phyloP scores from a whole-genome alignment of 2,797 vertebrate genomes.

The Pagetopsis macropterus region DNA sequence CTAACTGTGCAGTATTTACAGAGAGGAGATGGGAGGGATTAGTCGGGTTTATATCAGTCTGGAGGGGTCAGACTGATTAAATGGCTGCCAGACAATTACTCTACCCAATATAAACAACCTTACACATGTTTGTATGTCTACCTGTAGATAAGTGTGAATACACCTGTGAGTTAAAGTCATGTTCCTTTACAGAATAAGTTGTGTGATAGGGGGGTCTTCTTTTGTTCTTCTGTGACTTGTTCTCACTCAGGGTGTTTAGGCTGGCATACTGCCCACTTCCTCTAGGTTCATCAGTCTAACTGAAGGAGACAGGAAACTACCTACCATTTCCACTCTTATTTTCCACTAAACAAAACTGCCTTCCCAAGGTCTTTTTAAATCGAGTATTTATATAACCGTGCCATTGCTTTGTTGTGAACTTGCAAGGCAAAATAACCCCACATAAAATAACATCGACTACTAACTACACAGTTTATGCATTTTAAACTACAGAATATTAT shows the following conservation, averaged over 20 bases:
- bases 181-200: slow-evolving; percentile 10
- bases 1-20: slow-evolving; percentile 48
- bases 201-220: not conserved
- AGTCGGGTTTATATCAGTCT: slow-evolving; percentile 71
- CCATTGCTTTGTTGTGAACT: not conserved
- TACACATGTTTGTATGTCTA: slow-evolving; percentile 18
- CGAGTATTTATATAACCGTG: not conserved
- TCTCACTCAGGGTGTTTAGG: slow-evolving; percentile 3
- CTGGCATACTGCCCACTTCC: slow-evolving; percentile 16
- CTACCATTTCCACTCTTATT: slow-evolving; percentile 23
- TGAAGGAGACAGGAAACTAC: slow-evolving; percentile 27
- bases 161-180: slow-evolving; percentile 16
- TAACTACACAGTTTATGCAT: not conserved
- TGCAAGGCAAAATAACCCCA: not conserved
- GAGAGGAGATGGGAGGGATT: slow-evolving; percentile 60
- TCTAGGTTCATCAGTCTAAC: slow-evolving; percentile 23
- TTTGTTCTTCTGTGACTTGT: not conserved
- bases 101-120: slow-evolving; percentile 29
- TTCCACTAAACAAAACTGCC: slow-evolving; percentile 16
- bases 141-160: slow-evolving; percentile 11
- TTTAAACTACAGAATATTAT: not conserved
- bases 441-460: not conserved
- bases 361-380: not conserved
- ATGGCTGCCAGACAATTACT: slow-evolving; percentile 52
- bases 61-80: slow-evolving; percentile 71